Conservation (phyloP, 2,113 vertebrate species). For the Aythya baeri region DNA sequence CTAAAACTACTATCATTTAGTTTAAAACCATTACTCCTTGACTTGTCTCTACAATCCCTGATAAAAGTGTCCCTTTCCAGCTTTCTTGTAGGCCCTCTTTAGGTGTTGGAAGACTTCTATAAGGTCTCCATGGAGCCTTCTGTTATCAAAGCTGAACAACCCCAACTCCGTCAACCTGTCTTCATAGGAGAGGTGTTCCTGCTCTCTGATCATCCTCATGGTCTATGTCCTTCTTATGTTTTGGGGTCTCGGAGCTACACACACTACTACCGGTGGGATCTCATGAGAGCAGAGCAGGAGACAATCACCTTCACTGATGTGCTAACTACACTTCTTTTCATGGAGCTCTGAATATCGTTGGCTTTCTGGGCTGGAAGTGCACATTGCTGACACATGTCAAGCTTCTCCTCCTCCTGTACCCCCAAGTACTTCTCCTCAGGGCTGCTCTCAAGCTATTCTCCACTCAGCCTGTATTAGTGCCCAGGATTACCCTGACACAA, state of each 20-base stretch:
- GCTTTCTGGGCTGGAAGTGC: background rate
- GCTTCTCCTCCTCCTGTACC: no score
- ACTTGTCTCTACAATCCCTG: background rate
- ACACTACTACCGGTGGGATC: no score
- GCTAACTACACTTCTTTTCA: no score
- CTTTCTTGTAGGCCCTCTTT: background rate
- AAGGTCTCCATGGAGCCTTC: background rate
- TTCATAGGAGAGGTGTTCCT: no score
- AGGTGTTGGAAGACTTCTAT: background rate
- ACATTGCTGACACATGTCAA: background rate
- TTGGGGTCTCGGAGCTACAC: no score
- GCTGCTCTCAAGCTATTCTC: no score
- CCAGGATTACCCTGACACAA: no score
- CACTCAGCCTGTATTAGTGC: no score
- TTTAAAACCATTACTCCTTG: background rate
- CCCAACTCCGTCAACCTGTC: background rate
- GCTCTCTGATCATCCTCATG: no score
- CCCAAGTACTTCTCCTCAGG: no score
- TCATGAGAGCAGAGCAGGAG: background rate
- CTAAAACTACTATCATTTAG: background rate
- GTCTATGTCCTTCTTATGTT: no score
- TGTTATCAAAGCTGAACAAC: background rate
- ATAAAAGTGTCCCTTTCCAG: background rate
- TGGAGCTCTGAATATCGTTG: no score
- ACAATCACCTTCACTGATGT: background rate